These are phyloP conservation scores for Hycleus cichorii DNA, from an alignment of 1,140 invertebrate species.

Conservation along the genomic window DNA sequence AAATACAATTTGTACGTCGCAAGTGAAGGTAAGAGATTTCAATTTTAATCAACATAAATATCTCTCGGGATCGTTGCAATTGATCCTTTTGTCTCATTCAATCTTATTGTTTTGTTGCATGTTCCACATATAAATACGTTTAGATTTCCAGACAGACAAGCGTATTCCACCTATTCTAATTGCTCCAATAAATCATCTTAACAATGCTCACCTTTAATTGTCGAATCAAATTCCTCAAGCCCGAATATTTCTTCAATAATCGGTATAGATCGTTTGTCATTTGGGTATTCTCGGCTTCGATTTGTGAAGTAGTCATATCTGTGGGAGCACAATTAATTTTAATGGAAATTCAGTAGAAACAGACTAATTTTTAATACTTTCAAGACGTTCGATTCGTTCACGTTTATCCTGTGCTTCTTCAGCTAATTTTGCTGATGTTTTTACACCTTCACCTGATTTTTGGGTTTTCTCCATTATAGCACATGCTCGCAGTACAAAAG, in stretches of 20 bases:
- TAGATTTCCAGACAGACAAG: no score
- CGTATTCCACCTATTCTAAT: no score
- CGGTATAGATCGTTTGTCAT: conserved; percentile 89
- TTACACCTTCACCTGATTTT: conserved; percentile 80
- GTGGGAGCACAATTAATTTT: conserved; percentile 37
- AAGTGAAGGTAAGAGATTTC: conserved; percentile 7
- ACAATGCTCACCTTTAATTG: conserved; percentile 65
- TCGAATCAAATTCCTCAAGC: conserved; percentile 77
- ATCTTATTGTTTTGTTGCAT: no score
- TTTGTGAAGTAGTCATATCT: conserved; percentile 89
- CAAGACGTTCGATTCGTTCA: conserved; percentile 76
- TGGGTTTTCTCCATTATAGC: conserved; percentile 86
- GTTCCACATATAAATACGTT: no score
- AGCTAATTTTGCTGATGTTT: conserved; percentile 70
- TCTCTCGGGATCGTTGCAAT: conserved; percentile 7
- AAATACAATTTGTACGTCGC: neutral
- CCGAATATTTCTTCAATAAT: conserved; percentile 84
- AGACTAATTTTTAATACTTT: conserved; percentile 51
- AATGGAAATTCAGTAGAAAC: neutral
- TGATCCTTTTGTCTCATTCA: neutral
- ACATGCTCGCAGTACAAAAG: conserved; percentile 82
- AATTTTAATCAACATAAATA: conserved; percentile 21
- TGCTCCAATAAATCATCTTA: no score
- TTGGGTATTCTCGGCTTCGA: conserved; percentile 88
- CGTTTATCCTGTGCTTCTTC: conserved; percentile 75